Conservation (phyloP, 2,888 invertebrate species). For the Argyresthia goedartella region DNA sequence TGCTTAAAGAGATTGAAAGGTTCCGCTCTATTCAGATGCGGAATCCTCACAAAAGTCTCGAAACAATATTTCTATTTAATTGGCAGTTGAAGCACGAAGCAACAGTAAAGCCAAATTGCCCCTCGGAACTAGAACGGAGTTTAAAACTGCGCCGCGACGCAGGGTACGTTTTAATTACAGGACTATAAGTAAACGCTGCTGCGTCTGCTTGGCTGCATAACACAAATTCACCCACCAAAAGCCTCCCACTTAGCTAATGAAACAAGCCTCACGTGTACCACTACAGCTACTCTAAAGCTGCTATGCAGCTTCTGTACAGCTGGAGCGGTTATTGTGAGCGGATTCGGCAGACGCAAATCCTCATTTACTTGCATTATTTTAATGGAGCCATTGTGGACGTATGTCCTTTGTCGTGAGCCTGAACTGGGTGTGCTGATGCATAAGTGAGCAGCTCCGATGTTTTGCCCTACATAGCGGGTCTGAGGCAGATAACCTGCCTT, state of each 20-base stretch:
- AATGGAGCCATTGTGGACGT: conserved; percentile 68
- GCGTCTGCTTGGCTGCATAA: conserved; percentile 63
- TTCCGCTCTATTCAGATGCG: background rate
- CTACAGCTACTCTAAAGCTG: conserved; percentile 36
- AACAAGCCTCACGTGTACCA: conserved; percentile 70
- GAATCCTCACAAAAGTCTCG: background rate
- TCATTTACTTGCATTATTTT: conserved; percentile 72
- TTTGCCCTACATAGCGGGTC: conserved; percentile 46
- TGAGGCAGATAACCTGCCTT: conserved; percentile 41
- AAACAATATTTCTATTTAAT: background rate
- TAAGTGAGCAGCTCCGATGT: conserved; percentile 31
- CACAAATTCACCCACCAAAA: conserved; percentile 70
- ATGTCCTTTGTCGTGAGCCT: conserved; percentile 62
- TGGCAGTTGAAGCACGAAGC: background rate
- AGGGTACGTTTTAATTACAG: conserved; percentile 64
- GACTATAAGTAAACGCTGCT: conserved; percentile 67
- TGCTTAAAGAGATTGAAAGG: background rate
- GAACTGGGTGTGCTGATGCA: conserved; percentile 56
- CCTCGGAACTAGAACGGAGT: conserved; percentile 58
- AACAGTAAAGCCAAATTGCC: conserved; percentile 63
- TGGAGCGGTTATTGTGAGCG: conserved; percentile 16
- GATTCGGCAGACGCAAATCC: conserved; percentile 64
- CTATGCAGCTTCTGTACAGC: conserved; percentile 8
- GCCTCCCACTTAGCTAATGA: conserved; percentile 73
- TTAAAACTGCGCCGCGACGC: conserved; percentile 60